phyloP scores from a whole-genome alignment of 2,797 vertebrate species.

The Prionace glauca region DNA sequence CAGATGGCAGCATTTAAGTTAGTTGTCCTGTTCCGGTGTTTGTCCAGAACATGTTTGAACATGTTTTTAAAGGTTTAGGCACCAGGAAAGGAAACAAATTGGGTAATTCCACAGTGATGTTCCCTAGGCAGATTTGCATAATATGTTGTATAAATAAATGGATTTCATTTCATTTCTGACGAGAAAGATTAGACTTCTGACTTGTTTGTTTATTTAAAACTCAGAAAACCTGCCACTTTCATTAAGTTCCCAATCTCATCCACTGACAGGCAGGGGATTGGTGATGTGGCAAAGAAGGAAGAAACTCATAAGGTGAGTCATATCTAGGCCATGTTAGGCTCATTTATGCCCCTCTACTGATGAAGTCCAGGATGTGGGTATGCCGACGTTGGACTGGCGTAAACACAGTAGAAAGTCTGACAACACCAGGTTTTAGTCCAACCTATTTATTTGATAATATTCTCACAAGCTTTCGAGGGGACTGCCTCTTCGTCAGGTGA shows the following conservation, averaged over 20 bases:
- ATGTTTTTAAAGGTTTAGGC: conserved; percentile 21
- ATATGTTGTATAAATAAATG: background rate
- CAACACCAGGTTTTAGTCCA: too few species aligned
- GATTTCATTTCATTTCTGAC: background rate
- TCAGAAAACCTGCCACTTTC: background rate
- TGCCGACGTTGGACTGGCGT: too few species aligned
- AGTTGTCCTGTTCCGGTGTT: background rate
- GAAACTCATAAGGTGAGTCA: background rate
- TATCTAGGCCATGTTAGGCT: background rate
- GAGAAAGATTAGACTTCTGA: background rate
- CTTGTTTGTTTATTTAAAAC: background rate
- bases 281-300: background rate
- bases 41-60: conserved; percentile 33
- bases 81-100: background rate
- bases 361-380: background rate
- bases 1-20: background rate
- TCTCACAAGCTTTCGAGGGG: too few species aligned
- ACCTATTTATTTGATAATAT: too few species aligned
- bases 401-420: too few species aligned
- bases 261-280: background rate
- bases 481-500: too few species aligned
- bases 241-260: background rate
- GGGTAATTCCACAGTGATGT: background rate
- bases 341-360: background rate
- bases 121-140: background rate